Evolutionary conservation across 2,113 vertebrate genomes (phyloP).

Genomic region (Glaucomys volans): DNA sequence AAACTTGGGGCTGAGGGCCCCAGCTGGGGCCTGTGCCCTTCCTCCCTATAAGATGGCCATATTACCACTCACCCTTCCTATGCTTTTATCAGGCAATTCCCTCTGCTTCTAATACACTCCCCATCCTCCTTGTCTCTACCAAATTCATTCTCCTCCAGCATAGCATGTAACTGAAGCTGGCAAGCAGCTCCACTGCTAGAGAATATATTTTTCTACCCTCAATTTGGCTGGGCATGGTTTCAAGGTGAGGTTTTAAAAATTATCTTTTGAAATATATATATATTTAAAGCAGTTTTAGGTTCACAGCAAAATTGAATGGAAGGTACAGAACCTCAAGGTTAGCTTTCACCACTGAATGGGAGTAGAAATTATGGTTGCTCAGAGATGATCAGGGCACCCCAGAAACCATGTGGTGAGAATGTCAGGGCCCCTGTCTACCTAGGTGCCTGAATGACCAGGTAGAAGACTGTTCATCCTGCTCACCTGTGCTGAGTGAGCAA

Average conservation of each 20-base stretch:
- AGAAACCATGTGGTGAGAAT: not conserved
- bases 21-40: not conserved
- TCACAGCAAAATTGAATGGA: not conserved
- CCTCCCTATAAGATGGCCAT: not conserved
- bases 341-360: not conserved
- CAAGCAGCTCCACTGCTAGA: not conserved
- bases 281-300: not conserved
- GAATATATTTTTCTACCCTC: not conserved
- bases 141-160: not conserved
- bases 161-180: fast-evolving
- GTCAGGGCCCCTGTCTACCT: not conserved
- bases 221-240: not conserved
- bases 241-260: not conserved
- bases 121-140: not conserved
- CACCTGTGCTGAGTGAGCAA: not conserved
- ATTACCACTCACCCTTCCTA: not conserved
- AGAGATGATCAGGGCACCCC: not conserved
- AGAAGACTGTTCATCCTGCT: not conserved
- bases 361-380: not conserved
- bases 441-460: not conserved
- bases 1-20: fast-evolving
- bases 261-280: not conserved
- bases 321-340: not conserved
- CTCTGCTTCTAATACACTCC: not conserved
- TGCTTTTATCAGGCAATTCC: not conserved